Evolutionary conservation across 2,113 vertebrate species (phyloP), one percentile per base, ranked within the genome.

Genomic region (Dromiciops gliroides): DNA sequence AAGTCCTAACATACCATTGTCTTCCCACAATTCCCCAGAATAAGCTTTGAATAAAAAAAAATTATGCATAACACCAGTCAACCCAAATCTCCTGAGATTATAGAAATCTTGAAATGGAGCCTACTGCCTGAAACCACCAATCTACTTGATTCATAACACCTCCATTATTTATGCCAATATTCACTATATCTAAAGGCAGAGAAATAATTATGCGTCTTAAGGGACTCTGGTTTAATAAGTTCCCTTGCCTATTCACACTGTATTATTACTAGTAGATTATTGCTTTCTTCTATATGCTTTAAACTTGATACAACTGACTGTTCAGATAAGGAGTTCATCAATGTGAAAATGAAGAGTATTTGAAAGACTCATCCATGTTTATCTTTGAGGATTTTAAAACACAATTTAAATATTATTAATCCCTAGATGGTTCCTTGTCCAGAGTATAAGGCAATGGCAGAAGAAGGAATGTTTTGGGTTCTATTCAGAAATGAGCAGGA

Each of bases 251-350:
- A 67, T 95, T 92, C 44, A 92, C 50, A 91, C 49, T 97, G 88
- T 51, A 89, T 97, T 96, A 96, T 95, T 97, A 95, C 89, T 95
- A 90, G 90, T 93, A 95, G 56, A 96, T 97, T 95, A 97, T 97
- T 97, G 91, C 94, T 96, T 98, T 97, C 94, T 97, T 92, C 97
- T 95, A 95, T 94, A 89, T 90, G 95, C 6, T 95, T 96, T 97
- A 96, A 96, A 96, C 95, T 98, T 93, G 91, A 89, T 96, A 90
- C 92, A 95, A 95, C 96, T 95, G 90, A 93, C 93, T 96, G 75
- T 97, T 98, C 97, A 98, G 97, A 97, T 89, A 98, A 95, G 97
- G 97, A 89, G 94, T 91, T 96, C 96, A 93, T 95, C 98, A 97
- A 97, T 94, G 95, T 97, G 95, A 97, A 98, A 98, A 97, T 96